Evolutionary conservation across 2,113 vertebrate genomes (phyloP).

Genomic region (Rhinoptilus africanus): DNA sequence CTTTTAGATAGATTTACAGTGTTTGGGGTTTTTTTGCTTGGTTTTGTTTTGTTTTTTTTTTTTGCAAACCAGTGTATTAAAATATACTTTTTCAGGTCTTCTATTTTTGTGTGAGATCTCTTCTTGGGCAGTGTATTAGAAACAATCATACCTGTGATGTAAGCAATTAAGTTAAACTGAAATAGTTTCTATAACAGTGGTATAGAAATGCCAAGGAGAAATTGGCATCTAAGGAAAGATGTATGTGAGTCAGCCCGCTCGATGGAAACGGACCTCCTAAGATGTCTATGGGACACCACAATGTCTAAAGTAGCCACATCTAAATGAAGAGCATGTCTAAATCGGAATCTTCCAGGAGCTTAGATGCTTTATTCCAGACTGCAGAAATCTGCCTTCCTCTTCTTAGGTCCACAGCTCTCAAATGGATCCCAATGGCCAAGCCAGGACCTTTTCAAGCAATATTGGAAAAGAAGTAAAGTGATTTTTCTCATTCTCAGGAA

Average conservation of each 20-base stretch:
- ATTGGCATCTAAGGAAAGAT: not conserved
- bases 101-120: not conserved
- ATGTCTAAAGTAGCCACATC: not conserved
- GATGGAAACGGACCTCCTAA: not conserved
- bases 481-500: not conserved
- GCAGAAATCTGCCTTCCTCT: not conserved
- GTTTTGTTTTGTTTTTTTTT: no score
- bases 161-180: not conserved
- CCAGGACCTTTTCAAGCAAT: not conserved
- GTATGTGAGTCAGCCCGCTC: fast-evolving
- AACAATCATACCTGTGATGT: not conserved
- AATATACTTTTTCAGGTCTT: not conserved
- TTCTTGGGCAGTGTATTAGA: not conserved
- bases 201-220: not conserved
- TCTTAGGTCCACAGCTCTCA: not conserved
- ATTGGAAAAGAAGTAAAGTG: not conserved
- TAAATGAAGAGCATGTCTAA: not conserved
- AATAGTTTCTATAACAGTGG: not conserved
- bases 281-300: not conserved
- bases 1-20: not conserved
- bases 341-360: not conserved
- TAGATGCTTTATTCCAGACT: not conserved
- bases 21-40: not conserved
- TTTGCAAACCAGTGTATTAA: not conserved
- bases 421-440: not conserved